Evolutionary conservation across 2,888 invertebrate species (phyloP).

Genomic region (Spisula subtruncata): DNA sequence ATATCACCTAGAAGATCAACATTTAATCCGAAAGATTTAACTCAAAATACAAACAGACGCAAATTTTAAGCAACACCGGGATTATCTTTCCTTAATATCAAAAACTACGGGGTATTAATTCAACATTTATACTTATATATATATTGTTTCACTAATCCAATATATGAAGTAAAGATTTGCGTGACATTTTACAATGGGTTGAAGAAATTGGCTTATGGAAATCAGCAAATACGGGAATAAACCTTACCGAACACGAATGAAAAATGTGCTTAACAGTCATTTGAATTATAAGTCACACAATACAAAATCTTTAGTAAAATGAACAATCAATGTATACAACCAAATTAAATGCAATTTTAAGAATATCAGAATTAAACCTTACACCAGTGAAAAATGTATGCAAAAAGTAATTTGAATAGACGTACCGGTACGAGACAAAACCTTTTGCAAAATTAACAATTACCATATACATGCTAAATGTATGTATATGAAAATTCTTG

Average conservation of each 20-base stretch:
- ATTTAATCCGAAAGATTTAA: constrained; percentile 50
- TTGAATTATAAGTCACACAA: background rate
- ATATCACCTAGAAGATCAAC: constrained; percentile 37
- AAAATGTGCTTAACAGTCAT: background rate
- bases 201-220: background rate
- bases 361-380: no score
- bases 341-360: no score
- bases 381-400: background rate
- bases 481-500: no score
- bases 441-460: no score
- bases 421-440: background rate
- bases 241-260: background rate
- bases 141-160: constrained; percentile 9
- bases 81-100: constrained; percentile 28
- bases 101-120: background rate
- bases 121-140: constrained; percentile 5
- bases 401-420: background rate
- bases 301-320: no score
- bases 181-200: background rate
- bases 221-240: no score
- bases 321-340: no score
- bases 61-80: constrained; percentile 23
- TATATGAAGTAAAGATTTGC: constrained; percentile 25
- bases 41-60: background rate
- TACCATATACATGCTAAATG: no score